Conservation (phyloP, 1,140 invertebrate species). For the Formica selysi region DNA sequence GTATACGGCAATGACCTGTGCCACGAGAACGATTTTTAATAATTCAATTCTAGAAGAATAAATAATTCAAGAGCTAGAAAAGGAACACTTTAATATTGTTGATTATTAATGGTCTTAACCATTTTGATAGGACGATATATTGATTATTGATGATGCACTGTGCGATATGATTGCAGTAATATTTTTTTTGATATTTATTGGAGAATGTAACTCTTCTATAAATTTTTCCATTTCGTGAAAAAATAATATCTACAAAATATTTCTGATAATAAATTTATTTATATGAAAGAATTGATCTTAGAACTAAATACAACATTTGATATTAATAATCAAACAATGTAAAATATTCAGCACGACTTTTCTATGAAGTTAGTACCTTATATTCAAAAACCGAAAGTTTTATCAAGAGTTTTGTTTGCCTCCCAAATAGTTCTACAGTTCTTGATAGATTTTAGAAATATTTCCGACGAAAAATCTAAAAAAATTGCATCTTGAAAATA, state of each 20-base stretch:
- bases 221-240: neutral
- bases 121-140: conserved; percentile 1
- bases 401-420: no score
- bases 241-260: conserved; percentile 17
- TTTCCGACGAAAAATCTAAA: no score
- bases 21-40: conserved; percentile 28
- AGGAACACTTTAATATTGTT: conserved; percentile 13
- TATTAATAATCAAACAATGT: neutral
- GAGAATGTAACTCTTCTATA: conserved; percentile 2
- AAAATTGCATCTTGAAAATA: no score
- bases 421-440: no score
- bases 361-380: no score
- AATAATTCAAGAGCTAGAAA: conserved; percentile 13
- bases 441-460: no score
- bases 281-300: neutral
- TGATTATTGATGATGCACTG: neutral
- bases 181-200: conserved; percentile 1
- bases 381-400: no score
- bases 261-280: neutral
- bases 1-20: conserved; percentile 29
- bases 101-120: conserved; percentile 37
- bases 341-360: neutral
- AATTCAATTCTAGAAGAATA: conserved; percentile 8
- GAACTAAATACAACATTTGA: neutral
- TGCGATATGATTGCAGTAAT: neutral